Percentiles rank a stretch among this genome's conserved stretches.
These are phyloP conservation scores for Cataglyphis cursor DNA, from an alignment of 2,888 invertebrate species.

Conservation along the genomic window DNA sequence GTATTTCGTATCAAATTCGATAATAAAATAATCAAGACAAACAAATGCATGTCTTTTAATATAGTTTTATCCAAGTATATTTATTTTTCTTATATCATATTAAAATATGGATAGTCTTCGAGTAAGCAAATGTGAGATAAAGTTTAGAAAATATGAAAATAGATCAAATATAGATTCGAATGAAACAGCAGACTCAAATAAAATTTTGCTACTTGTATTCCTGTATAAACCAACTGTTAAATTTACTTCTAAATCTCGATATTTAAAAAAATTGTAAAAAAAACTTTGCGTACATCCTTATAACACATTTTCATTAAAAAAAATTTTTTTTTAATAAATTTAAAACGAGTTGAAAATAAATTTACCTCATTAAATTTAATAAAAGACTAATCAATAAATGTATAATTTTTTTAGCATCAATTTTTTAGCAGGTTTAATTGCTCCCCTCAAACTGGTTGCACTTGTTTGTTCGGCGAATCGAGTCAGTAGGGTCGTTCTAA, in stretches of 20 bases:
- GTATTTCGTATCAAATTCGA: no score
- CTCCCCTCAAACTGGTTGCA: conserved; percentile 55
- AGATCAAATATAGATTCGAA: neutral
- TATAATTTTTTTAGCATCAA: neutral
- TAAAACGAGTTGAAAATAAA: neutral
- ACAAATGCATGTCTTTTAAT: neutral
- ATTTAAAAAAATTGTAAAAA: neutral
- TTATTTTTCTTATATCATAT: neutral
- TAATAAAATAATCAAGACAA: no score
- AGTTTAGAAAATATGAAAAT: conserved; percentile 14
- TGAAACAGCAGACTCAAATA: neutral
- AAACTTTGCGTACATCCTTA: neutral
- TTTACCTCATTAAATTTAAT: neutral
- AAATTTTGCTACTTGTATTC: conserved; percentile 10
- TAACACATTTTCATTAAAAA: neutral
- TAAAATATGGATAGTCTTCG: neutral
- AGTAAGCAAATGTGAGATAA: neutral
- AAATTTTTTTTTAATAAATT: neutral
- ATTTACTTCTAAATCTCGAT: neutral
- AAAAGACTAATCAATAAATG: neutral
- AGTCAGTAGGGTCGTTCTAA: conserved; percentile 76
- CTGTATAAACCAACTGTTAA: neutral
- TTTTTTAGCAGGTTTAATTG: neutral
- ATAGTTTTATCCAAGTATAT: neutral
- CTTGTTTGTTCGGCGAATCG: conserved; percentile 66